Evolutionary conservation across 2,797 vertebrate genomes (phyloP), one percentile per base, ranked within the genome.

Genomic region (Mastacembelus armatus): DNA sequence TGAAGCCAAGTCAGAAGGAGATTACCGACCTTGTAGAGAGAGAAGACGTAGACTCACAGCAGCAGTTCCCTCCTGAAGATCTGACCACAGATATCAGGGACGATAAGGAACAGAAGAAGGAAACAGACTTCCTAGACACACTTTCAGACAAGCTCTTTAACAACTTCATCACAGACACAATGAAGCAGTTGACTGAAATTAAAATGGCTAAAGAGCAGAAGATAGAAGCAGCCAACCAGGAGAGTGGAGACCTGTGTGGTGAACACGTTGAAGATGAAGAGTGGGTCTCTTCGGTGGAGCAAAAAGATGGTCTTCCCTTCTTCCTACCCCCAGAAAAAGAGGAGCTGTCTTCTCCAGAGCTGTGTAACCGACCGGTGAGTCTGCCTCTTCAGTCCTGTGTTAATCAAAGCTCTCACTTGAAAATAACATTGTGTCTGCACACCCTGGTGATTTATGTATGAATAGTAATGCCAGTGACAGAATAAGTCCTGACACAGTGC

Each of bases 331-430:
- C 83, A 21, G 92, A 95, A n/a, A 91, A 96, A 72, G 89, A 96
- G 39, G 95, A 97, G 80, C 91, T 94, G 77, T 96, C 95, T 19
- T 98, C 96, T 81, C 96, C 96, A 69, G 97, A 99, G 56, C 88
- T 97, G 77, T 96, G 94, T 75, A 94, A 94, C 83, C 92, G 93
- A 88, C 93, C 95, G 5, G 98, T 99, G 72, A 97, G 97, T 96
- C 78, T 39, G 10, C 62, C 71, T 27, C 15, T 54, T 73, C 1
- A 43, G 1, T 19, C 24, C 29, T 14, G 4, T 26, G 7, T 38
- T n/a, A 3, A 11, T 33, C 3, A 43, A 29, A 35, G n/a, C 10
- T 19, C 51, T 51, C 21, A 27, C n/a, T 39, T 7, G 6, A 35
- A 43, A 30, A 39, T 11, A n/a, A 44, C 4, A 21, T 38, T 19